Evolutionary conservation across 2,888 invertebrate genomes (phyloP), one percentile per base, ranked within the genome.

Genomic region (Lycia hirtaria): DNA sequence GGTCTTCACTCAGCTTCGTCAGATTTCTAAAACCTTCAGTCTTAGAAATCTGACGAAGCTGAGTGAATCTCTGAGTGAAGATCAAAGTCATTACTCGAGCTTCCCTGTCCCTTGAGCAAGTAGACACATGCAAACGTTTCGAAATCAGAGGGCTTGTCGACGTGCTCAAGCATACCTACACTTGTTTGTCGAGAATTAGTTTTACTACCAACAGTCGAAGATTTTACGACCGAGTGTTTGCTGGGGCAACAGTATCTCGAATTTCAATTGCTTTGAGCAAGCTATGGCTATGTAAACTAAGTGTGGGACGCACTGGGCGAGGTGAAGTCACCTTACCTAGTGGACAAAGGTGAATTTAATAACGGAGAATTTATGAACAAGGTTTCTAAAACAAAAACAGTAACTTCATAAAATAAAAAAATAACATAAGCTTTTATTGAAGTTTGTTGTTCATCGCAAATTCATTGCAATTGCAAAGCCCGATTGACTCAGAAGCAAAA

Each of bases 121-220:
- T 75, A 85, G 53, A 62, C 68, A 65, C 64, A 61, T 52, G 71
- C 78, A 83, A 85, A 85, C 83, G 84, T 78, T 82, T 78, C 78
- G 75, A 78, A 79, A 81, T 76, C 78, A 75, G 79, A 85, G 80
- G 72, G 81, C 76, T 66, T 81, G 83, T 80, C 75, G 73, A 73
- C 76, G 68, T 68, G 69, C 60, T 62, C 56, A 62, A 54, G 62
- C 41, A 41, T 41, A 41, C 56, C 47, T 51, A 44, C 60, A 72
- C 72, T 69, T 67, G 77, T 82, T 80, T 82, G 74, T 68, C 68
- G 73, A 71, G 67, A 73, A 75, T 80, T 73, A 73, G 70, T 69
- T 65, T 58, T 62, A 65, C 66, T 69, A 71, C 26, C 33, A 47
- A 45, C 32, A 49, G 49, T 72, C 68, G 67, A 70, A 68, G 69